Evolutionary conservation across 2,888 invertebrate species (phyloP), one percentile per base, ranked within the genome.

Genomic region (Pomacea canaliculata): DNA sequence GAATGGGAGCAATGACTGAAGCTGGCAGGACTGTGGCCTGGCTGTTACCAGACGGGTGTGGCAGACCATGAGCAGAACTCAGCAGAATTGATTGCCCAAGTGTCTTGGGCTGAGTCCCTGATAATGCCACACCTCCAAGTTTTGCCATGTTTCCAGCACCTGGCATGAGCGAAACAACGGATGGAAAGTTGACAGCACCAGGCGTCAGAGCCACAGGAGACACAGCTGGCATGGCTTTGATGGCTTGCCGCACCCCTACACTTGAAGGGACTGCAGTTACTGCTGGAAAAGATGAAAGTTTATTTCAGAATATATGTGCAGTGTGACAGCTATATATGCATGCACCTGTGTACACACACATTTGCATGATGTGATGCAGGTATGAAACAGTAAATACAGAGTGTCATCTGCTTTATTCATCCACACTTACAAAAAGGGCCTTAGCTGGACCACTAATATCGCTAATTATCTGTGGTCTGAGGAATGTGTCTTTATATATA

Each of bases 131-230:
- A 37, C 68, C 48, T 19, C 37, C 68, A 9, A 46, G 3, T 46
- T 68, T 68, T n/a, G 68, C 12, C 48, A n/a, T 37, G 12, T 63
- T n/a, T 5, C 68, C 68, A 68, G 68, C 19, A 19, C 19, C 48
- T 46, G 68, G 37, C 68, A 68, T 46, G 16, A 68, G 12, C 27
- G 68, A 68, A n/a, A 68, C 48, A 19, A 68, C 48, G 12, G 68
- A 46, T 68, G 68, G 48, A 37, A 68, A 68, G 48, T 19, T 68
- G 68, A 68, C 37, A 13, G 48, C 68, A 19, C 68, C 68, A 46
- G 68, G 48, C 48, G 19, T 37, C 10, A 12, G 27, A 63, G 63
- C 19, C 10, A 23, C 19, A 16, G 63, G 63, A 10, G 27, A 23
- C 16, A 23, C 16, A 4, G 48, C 68, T 68, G 68, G 68, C 48